phyloP scores from a whole-genome alignment of 37 sponge, comb jelly and placozoan genomes.

The Petrosia ficiformis region DNA sequence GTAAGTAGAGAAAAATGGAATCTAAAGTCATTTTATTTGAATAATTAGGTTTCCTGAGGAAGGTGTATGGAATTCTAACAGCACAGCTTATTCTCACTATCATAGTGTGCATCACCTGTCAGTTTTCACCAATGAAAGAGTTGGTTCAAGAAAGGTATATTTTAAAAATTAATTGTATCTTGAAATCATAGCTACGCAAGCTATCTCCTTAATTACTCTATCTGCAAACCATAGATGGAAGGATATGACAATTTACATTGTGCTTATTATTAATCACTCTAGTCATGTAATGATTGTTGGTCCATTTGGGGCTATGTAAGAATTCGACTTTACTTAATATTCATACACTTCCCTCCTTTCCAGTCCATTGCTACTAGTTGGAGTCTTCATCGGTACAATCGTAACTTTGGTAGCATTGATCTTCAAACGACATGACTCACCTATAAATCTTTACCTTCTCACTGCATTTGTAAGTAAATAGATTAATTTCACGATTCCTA shows the following conservation, averaged over 20 bases:
- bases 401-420: conserved; percentile 67
- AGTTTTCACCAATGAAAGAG: conserved; percentile 48
- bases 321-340: too few relatives aligned
- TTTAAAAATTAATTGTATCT: neutral
- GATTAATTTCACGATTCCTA: neutral
- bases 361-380: conserved; percentile 46
- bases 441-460: conserved; percentile 71
- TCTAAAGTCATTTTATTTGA: neutral
- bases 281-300: too few relatives aligned
- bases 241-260: neutral
- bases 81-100: conserved; percentile 77
- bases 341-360: neutral
- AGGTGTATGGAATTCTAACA: conserved; percentile 90
- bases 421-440: conserved; percentile 54
- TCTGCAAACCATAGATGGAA: too few relatives aligned
- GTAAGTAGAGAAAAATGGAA: conserved; percentile 22
- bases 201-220: neutral
- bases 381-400: conserved; percentile 41
- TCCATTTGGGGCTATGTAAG: neutral
- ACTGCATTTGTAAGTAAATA: conserved; percentile 67
- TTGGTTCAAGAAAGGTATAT: conserved; percentile 73
- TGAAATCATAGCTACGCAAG: neutral
- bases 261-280: too few relatives aligned
- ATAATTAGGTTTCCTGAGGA: conserved; percentile 82
- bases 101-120: conserved; percentile 40